Percentiles rank a stretch among this genome's conserved stretches.
phyloP scores from a whole-genome alignment of 2,888 invertebrate genomes.

The Nomada ferruginata region DNA sequence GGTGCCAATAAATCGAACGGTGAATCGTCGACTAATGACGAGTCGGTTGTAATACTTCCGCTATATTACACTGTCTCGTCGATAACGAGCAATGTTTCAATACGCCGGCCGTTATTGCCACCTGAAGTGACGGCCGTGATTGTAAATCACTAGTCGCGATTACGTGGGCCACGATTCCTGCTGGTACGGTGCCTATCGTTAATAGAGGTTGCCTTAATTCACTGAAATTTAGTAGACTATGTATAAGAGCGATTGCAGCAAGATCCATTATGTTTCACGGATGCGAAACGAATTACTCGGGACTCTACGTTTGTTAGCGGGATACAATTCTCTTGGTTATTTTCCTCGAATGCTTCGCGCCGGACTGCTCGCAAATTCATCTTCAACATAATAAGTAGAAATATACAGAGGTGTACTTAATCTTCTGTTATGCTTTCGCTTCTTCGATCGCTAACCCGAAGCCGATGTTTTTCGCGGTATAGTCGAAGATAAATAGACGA shows the following conservation, averaged over 20 bases:
- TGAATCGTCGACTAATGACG: constrained; percentile 65
- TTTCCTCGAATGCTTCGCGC: constrained; percentile 13
- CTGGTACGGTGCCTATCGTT: constrained; percentile 2
- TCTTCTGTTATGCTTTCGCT: neutral
- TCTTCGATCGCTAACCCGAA: neutral
- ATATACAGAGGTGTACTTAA: neutral
- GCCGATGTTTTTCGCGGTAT: no score
- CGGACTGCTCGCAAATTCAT: constrained; percentile 25
- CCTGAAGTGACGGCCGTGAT: constrained; percentile 54
- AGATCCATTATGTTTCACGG: neutral
- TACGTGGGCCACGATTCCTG: constrained; percentile 41
- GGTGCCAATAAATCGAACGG: constrained; percentile 59
- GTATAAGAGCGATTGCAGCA: neutral
- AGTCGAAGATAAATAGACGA: no score
- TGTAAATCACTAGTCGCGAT: constrained; percentile 53
- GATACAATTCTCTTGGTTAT: neutral
- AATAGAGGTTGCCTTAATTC: neutral
- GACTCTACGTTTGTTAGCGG: constrained; percentile 4
- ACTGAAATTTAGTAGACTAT: no score
- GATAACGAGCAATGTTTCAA: constrained; percentile 70
- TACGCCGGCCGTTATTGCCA: constrained; percentile 60
- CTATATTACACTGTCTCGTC: constrained; percentile 68
- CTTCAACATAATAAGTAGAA: constrained; percentile 19
- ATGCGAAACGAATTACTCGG: constrained; percentile 11
- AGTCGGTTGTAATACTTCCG: constrained; percentile 63